Evolutionary conservation across 2,113 vertebrate species (phyloP).

Genomic region (Empidonax alnorum): DNA sequence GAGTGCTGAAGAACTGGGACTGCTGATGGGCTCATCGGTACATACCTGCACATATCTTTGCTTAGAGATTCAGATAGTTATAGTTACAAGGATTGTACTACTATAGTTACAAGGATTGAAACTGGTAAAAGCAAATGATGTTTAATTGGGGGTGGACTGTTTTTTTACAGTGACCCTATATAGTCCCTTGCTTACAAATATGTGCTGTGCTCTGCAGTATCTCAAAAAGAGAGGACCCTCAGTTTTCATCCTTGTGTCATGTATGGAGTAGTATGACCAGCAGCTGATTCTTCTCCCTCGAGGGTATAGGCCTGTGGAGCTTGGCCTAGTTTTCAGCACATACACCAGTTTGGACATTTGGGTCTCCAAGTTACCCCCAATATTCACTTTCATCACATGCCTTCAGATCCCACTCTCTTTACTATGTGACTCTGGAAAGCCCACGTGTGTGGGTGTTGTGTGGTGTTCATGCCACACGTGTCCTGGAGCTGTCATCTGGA

Average conservation of each 20-base stretch:
- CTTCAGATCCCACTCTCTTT: neutral
- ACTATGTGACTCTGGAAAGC: neutral
- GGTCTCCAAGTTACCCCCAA: neutral
- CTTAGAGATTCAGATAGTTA: neutral
- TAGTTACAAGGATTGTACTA: neutral
- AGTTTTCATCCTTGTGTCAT: neutral
- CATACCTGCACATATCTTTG: neutral
- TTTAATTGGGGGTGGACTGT: neutral
- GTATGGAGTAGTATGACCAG: neutral
- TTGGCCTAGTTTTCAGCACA: neutral
- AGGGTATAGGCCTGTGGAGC: neutral
- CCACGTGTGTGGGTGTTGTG: fast-evolving
- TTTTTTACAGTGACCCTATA: neutral
- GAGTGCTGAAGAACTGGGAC: neutral
- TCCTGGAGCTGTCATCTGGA: neutral
- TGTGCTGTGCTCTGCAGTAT: neutral
- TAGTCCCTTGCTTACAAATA: neutral
- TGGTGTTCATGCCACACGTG: fast-evolving
- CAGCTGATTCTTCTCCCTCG: neutral
- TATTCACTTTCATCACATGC: neutral
- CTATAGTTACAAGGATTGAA: neutral
- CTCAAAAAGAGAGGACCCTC: neutral
- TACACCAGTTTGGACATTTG: neutral
- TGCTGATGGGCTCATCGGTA: neutral
- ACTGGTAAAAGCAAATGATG: neutral